Percentiles rank a stretch among this genome's conserved stretches.
Evolutionary conservation across 30 jellyfish, hydroid and myxozoan genomes (phyloP).

Genomic region (Haliclystus octoradiatus): DNA sequence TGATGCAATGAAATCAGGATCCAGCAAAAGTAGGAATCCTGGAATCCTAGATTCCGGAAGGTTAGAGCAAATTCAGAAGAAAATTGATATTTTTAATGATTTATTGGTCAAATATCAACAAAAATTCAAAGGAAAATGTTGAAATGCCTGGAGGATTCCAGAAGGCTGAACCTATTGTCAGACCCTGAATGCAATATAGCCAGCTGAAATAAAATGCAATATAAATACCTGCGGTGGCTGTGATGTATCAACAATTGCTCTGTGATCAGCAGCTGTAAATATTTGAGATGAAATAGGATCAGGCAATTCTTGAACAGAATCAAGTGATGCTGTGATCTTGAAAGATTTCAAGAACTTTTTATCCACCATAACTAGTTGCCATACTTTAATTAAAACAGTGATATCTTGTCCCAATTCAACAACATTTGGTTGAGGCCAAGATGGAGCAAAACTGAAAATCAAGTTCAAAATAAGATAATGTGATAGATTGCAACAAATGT

Average conservation of each 20-base stretch:
- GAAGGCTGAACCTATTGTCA: too few relatives aligned
- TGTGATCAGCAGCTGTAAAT: neutral
- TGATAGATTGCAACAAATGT: too few relatives aligned
- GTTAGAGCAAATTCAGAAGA: too few relatives aligned
- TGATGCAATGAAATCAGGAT: too few relatives aligned
- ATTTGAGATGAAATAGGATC: conserved; percentile 1
- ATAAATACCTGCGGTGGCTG: conserved; percentile 7
- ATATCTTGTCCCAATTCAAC: conserved; percentile 56
- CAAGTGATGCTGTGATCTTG: conserved; percentile 58
- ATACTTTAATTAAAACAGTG: conserved; percentile 44
- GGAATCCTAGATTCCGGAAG: too few relatives aligned
- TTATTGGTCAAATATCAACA: too few relatives aligned
- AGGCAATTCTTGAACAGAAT: conserved; percentile 74
- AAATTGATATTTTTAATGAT: too few relatives aligned
- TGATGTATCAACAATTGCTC: conserved; percentile 9
- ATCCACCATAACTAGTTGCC: conserved; percentile 71
- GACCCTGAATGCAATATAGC: too few relatives aligned
- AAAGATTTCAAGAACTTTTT: conserved; percentile 73
- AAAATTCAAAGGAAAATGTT: too few relatives aligned
- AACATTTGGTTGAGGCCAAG: conserved; percentile 83
- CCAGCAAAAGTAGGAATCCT: too few relatives aligned
- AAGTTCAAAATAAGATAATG: neutral
- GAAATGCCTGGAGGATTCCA: too few relatives aligned
- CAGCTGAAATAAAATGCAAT: neutral
- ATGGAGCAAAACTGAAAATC: conserved; percentile 58